phyloP scores from a whole-genome alignment of 1,140 invertebrate genomes.

The Brachionus rotundiformis region DNA sequence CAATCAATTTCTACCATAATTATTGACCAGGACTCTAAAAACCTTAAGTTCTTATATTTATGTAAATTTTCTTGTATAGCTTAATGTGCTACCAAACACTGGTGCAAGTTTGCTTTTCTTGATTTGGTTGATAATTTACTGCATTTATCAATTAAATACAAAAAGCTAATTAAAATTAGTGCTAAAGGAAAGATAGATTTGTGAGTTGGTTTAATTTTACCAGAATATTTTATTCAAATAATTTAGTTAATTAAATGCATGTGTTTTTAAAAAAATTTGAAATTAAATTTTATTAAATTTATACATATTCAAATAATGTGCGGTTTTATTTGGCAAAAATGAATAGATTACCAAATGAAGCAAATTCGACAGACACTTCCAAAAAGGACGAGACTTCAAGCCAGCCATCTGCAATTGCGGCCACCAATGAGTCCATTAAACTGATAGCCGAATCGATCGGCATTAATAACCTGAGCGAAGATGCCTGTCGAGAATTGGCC shows the following conservation, averaged over 20 bases:
- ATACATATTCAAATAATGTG: neutral
- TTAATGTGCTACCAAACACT: no score
- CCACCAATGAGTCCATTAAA: conserved; percentile 34
- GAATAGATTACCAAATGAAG: neutral
- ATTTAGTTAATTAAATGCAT: neutral
- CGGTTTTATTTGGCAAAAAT: neutral
- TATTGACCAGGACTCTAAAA: no score
- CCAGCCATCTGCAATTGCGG: neutral
- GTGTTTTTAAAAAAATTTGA: neutral
- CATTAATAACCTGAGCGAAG: conserved; percentile 43
- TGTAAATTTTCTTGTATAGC: no score
- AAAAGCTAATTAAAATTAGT: neutral
- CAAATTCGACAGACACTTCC: neutral
- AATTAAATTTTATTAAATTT: neutral
- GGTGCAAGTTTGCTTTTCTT: no score
- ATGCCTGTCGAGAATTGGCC: conserved; percentile 23
- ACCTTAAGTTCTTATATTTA: no score
- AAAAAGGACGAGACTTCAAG: neutral
- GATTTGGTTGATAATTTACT: no score
- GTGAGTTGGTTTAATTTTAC: neutral
- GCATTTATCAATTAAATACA: no score
- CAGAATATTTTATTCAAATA: neutral
- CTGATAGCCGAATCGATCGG: conserved; percentile 45
- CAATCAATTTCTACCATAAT: no score
- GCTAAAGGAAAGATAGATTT: neutral